Base-by-base conservation (phyloP, 2,888 invertebrate genomes). In the Lampropteryx suffumata region DNA sequence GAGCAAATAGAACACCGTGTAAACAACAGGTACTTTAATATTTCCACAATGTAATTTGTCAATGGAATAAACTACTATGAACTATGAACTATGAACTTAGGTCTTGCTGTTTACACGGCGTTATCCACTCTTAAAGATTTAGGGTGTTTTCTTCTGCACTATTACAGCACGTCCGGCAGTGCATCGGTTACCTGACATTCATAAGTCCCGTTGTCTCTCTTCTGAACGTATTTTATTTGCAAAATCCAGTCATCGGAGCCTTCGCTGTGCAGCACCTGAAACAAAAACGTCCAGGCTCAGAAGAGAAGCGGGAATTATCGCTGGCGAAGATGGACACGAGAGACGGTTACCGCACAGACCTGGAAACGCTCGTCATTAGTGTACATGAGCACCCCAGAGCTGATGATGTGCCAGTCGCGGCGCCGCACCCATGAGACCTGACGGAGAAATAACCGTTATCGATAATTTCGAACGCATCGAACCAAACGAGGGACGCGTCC, bases 351-450 rank as follows among this genome's bases (percentile, higher is more conserved):
- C 17, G 32, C 2, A 13, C 32, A 0, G 1, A 92, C 91, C 71
- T 93, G 93, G 80, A 95, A 95, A 66, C 95, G 92, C 79, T 97
- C 96, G 85, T 97, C 97, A 86, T 96, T 97, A 67, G 97, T 97
- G 90, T 96, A 97, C 72, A 97, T 95, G 84, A 95, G 95, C 83
- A 95, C 93, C 40, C 97, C 97, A 53, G 96, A 96, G 71, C 97
- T 97, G 77, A 97, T 92, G 76, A 97, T 97, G 91, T 97, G 97
- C 95, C 97, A 97, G 91, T 97, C 97, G 74, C 97, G 93, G 60
- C 96, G 93, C 44, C 97, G 93, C 67, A 97, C 95, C 97, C 97
- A 97, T 45, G 97, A 97, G 73, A 97, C 95, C 95, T 97, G 93
- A 50, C 52, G 13, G 33, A 26, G 26, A 4, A 21, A 21, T 21